Evolutionary conservation across 2,797 vertebrate species (phyloP).

Genomic region (Micrastur ruficollis): DNA sequence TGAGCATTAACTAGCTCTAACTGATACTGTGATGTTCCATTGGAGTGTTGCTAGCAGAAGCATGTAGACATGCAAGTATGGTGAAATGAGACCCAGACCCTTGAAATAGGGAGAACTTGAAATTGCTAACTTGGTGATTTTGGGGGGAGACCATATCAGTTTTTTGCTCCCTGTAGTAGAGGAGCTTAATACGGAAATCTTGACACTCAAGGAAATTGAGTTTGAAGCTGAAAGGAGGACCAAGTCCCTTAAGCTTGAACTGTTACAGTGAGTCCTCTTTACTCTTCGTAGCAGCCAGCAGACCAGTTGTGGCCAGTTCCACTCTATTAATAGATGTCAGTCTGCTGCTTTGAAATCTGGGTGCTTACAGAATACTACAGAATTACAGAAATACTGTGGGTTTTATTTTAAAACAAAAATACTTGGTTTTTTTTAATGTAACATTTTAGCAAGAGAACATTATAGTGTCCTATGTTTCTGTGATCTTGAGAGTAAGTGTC

Average conservation of each 20-base stretch:
- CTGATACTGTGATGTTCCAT: not conserved
- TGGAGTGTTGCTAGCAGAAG: not conserved
- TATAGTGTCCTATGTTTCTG: not conserved
- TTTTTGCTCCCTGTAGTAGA: not conserved
- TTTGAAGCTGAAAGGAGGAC: not conserved
- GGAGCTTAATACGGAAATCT: not conserved
- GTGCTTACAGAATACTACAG: not conserved
- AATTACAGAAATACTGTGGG: not conserved
- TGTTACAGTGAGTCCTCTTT: not conserved
- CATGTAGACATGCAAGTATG: fast-evolving
- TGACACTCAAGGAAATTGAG: not conserved
- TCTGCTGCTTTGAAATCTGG: not conserved
- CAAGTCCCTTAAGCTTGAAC: not conserved
- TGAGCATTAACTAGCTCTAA: not conserved
- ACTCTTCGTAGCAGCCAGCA: not conserved
- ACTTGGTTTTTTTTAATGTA: not conserved
- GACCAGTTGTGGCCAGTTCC: not conserved
- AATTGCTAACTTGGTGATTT: not conserved
- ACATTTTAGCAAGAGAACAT: not conserved
- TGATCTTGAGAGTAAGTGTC: not conserved
- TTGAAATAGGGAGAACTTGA: not conserved
- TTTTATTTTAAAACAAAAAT: not conserved
- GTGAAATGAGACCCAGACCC: not conserved
- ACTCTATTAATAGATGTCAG: not conserved
- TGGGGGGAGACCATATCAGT: fast-evolving